Percentiles rank a stretch among this genome's conserved stretches.
Evolutionary conservation across 2,113 vertebrate species (phyloP).

Genomic region (Eulacestoma nigropectus): DNA sequence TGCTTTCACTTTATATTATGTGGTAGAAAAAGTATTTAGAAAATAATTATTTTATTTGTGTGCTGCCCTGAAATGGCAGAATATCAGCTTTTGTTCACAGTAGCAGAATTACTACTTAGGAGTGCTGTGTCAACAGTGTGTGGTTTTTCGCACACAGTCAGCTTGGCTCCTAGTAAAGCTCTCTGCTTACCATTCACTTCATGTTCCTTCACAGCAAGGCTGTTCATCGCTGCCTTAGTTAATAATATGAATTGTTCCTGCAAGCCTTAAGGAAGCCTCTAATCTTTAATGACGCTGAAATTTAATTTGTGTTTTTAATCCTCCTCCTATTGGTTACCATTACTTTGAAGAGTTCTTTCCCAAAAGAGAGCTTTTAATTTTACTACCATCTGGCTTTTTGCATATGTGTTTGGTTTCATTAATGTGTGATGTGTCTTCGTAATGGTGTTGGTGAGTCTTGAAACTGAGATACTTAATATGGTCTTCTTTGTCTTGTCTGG

Average conservation of each 20-base stretch:
- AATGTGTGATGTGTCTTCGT: not conserved
- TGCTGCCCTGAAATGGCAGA: not conserved
- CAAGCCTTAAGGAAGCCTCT: not conserved
- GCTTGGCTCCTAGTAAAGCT: not conserved
- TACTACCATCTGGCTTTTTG: not conserved
- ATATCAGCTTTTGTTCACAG: not conserved
- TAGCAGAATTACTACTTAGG: not conserved
- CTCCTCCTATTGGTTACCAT: not conserved
- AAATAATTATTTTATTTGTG: not conserved
- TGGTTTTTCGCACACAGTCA: not conserved
- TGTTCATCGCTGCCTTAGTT: not conserved
- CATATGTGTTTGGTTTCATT: not conserved
- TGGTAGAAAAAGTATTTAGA: not conserved
- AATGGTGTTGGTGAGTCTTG: not conserved
- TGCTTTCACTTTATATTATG: not conserved
- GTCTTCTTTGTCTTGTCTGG: not conserved
- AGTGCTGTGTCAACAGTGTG: not conserved
- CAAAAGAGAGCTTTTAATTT: not conserved
- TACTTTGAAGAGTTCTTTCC: not conserved
- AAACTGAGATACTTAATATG: not conserved
- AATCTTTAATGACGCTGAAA: not conserved
- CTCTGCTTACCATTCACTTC: not conserved
- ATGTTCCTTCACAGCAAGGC: not conserved
- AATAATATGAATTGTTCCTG: not conserved
- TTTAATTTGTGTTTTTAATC: not conserved